A percentile compares a stretch with the other conserved stretches of the same genome.
Conservation (phyloP, 2,113 vertebrate genomes). For the Petromus typicus region DNA sequence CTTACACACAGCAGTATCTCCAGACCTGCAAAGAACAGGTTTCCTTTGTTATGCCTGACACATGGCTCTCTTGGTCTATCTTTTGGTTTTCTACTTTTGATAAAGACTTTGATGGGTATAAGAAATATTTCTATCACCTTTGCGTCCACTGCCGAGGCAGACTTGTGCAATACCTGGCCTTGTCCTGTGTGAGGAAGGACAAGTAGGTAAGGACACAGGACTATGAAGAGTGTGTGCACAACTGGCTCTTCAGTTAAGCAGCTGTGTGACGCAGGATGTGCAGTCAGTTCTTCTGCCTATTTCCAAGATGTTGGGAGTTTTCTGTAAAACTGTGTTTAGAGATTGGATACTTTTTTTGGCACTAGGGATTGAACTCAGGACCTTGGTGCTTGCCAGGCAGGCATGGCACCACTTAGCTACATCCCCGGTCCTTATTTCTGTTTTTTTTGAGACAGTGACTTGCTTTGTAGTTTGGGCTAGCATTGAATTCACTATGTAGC, state of each 20-base stretch:
- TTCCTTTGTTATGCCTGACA: not conserved
- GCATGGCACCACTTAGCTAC: too few species aligned
- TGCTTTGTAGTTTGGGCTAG: not conserved
- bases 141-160: not conserved
- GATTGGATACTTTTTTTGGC: not conserved
- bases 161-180: not conserved
- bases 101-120: not conserved
- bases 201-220: rapidly evolving
- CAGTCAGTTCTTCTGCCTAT: not conserved
- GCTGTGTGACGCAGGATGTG: not conserved
- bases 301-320: not conserved
- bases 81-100: not conserved
- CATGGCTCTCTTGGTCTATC: not conserved
- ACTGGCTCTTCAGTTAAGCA: not conserved
- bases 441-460: not conserved
- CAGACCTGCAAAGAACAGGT: not conserved
- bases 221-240: rapidly evolving
- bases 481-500: not conserved
- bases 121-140: not conserved
- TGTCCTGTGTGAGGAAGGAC: not conserved
- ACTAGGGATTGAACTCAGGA: too few species aligned
- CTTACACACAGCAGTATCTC: not conserved
- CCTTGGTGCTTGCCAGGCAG: too few species aligned
- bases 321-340: not conserved
- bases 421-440: too few species aligned